Evolutionary conservation across 2,797 vertebrate genomes (phyloP), one percentile per base, ranked within the genome.

Genomic region (Coracias cyanogaster): DNA sequence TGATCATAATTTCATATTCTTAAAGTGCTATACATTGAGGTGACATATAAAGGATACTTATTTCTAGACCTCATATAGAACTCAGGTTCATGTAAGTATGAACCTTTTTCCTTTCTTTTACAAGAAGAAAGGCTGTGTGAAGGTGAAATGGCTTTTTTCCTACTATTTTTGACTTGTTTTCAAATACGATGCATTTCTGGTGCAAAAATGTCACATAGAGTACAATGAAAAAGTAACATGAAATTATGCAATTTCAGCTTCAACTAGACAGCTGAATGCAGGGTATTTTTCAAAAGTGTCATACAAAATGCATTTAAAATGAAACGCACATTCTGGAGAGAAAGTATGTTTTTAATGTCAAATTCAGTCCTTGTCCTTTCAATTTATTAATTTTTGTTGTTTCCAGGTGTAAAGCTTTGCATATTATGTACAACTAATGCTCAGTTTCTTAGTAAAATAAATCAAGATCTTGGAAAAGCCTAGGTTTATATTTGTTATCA

Each of bases 171-270:
- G 22, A 66, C 24, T 81, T 81, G 7, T 69, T 93, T 89, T 81
- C 73, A 90, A 86, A 77, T 43, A 55, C 22, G 18, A 84, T 88
- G n/a, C 26, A 54, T 90, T 91, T 95, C 57, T 89, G 13, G 33
- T 79, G 29, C 9, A 86, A 93, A 89, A 88, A 78, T 86, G 46
- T 83, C 90, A 88, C 54, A 62, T 20, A 67, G 0, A 70, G 7
- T 60, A 43, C 26, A 65, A 12, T 35, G 19, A 79, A 93, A 78
- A 81, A 37, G 2, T 35, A 88, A 88, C 65, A 86, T 16, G 20
- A 78, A 91, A 94, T 95, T 91, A 86, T 61, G 52, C 28, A 66
- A 76, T 92, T 95, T 92, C 49, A 82, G 12, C 41, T 84, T 90
- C 82, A 94, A 37, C 29, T 79, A 92, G 86, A 94, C 79, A 90